Evolutionary conservation across 1,140 invertebrate genomes (phyloP).

Genomic region (Aradophagus sp.): DNA sequence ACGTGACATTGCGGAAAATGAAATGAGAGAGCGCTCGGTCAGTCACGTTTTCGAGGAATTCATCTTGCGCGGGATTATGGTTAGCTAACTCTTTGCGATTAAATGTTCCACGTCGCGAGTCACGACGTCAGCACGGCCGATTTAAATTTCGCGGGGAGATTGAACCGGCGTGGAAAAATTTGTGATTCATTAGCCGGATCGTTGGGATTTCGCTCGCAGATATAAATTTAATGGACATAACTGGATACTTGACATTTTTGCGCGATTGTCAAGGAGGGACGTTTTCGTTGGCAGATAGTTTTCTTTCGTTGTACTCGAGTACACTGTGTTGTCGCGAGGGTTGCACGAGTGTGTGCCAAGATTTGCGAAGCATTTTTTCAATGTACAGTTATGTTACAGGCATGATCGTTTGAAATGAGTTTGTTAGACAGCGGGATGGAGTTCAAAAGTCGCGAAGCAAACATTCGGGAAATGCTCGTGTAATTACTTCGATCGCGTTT

Average conservation of each 20-base stretch:
- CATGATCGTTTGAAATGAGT: constrained; percentile 38
- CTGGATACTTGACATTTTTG: constrained; percentile 21
- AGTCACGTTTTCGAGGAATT: constrained; percentile 55
- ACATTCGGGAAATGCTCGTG: constrained; percentile 40
- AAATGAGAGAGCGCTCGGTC: constrained; percentile 49
- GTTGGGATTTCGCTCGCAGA: constrained; percentile 27
- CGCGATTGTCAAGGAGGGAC: background rate
- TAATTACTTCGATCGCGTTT: constrained; percentile 43
- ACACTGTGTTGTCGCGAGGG: constrained; percentile 7
- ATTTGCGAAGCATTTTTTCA: constrained; percentile 40
- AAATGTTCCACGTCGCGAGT: constrained; percentile 50
- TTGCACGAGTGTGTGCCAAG: constrained; percentile 22
- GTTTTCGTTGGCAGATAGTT: constrained; percentile 2
- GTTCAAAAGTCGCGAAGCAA: constrained; percentile 38
- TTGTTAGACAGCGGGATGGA: constrained; percentile 30
- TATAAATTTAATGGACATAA: constrained; percentile 31
- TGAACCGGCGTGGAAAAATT: constrained; percentile 30
- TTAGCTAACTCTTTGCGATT: constrained; percentile 44
- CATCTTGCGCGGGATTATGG: constrained; percentile 43
- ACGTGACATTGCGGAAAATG: constrained; percentile 56
- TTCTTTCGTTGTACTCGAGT: constrained; percentile 13
- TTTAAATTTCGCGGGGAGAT: constrained; percentile 43
- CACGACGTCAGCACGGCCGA: constrained; percentile 35
- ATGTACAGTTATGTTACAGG: constrained; percentile 42
- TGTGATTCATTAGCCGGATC: constrained; percentile 46